A percentile compares a stretch with the other conserved stretches of the same genome.
These are phyloP conservation scores for Euglossa dilemma DNA, from an alignment of 1,140 invertebrate species.

Conservation along the genomic window DNA sequence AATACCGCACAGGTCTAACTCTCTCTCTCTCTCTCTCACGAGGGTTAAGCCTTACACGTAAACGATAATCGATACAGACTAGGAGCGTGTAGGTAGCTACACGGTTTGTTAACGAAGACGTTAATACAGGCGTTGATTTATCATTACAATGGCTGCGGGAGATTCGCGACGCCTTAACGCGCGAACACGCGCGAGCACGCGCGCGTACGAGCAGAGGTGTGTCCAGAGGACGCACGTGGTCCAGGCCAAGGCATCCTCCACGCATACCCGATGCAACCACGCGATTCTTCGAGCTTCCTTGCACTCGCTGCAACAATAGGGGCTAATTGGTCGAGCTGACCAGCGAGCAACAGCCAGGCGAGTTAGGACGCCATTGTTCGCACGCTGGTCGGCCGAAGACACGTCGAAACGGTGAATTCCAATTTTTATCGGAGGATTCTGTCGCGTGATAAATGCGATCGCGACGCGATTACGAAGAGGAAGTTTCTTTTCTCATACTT, in stretches of 20 bases:
- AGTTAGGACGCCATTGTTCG: too few relatives aligned
- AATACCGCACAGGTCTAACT: too few relatives aligned
- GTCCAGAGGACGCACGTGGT: neutral
- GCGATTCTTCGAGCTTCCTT: neutral
- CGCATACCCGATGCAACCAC: neutral
- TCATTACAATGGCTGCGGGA: conserved; percentile 3
- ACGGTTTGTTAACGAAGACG: conserved; percentile 26
- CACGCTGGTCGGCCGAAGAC: too few relatives aligned
- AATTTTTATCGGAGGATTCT: too few relatives aligned
- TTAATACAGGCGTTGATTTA: conserved; percentile 14
- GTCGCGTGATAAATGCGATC: too few relatives aligned
- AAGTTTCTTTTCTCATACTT: too few relatives aligned
- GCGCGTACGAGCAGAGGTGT: too few relatives aligned
- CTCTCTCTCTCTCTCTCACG: too few relatives aligned
- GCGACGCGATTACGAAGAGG: too few relatives aligned
- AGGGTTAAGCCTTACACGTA: too few relatives aligned
- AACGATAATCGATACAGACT: neutral
- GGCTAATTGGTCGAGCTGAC: conserved; percentile 3
- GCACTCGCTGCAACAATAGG: neutral
- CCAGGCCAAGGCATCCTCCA: neutral
- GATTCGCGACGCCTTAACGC: neutral
- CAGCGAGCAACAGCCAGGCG: neutral
- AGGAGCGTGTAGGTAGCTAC: neutral
- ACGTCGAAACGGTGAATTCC: too few relatives aligned
- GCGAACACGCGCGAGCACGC: too few relatives aligned